Evolutionary conservation across 2,888 invertebrate genomes (phyloP).

Genomic region (Podotricha telesiphe): DNA sequence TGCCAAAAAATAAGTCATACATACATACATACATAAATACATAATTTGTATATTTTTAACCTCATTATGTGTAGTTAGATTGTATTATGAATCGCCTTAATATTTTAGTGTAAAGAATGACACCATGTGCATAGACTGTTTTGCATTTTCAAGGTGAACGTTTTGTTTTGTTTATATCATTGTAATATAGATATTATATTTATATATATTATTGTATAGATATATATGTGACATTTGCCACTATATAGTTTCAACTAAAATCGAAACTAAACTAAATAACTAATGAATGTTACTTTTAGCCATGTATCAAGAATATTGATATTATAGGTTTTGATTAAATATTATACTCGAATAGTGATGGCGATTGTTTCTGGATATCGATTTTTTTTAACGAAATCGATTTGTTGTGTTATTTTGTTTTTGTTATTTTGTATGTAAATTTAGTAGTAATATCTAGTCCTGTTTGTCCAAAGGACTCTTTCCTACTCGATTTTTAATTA

Average conservation of each 20-base stretch:
- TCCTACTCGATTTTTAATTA: neutral
- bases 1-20: slow-evolving; percentile 72
- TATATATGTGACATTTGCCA: slow-evolving; percentile 48
- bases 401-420: neutral
- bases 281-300: slow-evolving; percentile 35
- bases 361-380: slow-evolving; percentile 16
- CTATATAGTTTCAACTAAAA: slow-evolving; percentile 43
- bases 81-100: slow-evolving; percentile 75
- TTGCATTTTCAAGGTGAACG: slow-evolving; percentile 76
- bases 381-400: slow-evolving; percentile 3
- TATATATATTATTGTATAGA: slow-evolving; percentile 41
- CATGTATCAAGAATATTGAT: slow-evolving; percentile 38
- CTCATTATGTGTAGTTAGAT: slow-evolving; percentile 75
- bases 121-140: slow-evolving; percentile 78
- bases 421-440: slow-evolving; percentile 3
- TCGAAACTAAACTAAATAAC: slow-evolving; percentile 21
- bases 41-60: slow-evolving; percentile 60
- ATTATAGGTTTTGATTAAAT: slow-evolving; percentile 39
- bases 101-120: slow-evolving; percentile 65
- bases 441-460: slow-evolving; percentile 1
- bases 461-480: slow-evolving; percentile 6
- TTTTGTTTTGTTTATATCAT: slow-evolving; percentile 55
- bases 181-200: slow-evolving; percentile 40
- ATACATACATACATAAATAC: slow-evolving; percentile 48
- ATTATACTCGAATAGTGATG: slow-evolving; percentile 21